Percentiles rank a stretch among this genome's conserved stretches.
These are phyloP conservation scores for Dastarcus helophoroides DNA, from an alignment of 2,888 invertebrate genomes.

Conservation along the genomic window DNA sequence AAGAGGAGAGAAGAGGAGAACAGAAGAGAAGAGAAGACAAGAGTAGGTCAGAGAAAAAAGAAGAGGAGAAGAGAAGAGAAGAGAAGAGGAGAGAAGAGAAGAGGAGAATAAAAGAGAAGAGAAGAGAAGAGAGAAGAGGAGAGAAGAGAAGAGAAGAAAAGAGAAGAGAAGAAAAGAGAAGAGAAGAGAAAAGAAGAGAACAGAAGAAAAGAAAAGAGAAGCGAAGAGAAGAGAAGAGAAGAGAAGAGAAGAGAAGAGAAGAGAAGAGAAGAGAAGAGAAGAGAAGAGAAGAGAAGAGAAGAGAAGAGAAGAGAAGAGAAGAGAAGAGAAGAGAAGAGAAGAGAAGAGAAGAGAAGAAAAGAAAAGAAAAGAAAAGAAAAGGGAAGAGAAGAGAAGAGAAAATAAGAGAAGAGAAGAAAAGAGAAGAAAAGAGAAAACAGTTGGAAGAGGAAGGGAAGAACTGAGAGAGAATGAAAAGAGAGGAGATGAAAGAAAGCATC, in stretches of 20 bases:
- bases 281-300: constrained; percentile 10
- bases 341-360: constrained; percentile 6
- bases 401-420: too few relatives aligned
- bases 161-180: constrained; percentile 5
- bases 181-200: constrained; percentile 6
- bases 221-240: constrained; percentile 1
- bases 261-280: constrained; percentile 15
- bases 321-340: constrained; percentile 2
- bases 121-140: constrained; percentile 3
- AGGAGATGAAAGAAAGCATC: too few relatives aligned
- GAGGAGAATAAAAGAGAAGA: too few relatives aligned
- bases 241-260: constrained; percentile 12
- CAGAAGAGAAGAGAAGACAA: neutral
- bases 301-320: constrained; percentile 1
- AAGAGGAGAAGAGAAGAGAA: constrained; percentile 2
- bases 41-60: too few relatives aligned
- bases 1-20: constrained; percentile 1
- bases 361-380: constrained; percentile 5
- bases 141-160: constrained; percentile 7
- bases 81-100: constrained; percentile 3
- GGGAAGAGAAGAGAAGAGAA: too few relatives aligned
- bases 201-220: too few relatives aligned
- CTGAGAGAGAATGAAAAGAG: too few relatives aligned
- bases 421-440: constrained; percentile 14
- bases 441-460: too few relatives aligned